Evolutionary conservation across 2,888 invertebrate species (phyloP).

Genomic region (Heliconius ismenius): DNA sequence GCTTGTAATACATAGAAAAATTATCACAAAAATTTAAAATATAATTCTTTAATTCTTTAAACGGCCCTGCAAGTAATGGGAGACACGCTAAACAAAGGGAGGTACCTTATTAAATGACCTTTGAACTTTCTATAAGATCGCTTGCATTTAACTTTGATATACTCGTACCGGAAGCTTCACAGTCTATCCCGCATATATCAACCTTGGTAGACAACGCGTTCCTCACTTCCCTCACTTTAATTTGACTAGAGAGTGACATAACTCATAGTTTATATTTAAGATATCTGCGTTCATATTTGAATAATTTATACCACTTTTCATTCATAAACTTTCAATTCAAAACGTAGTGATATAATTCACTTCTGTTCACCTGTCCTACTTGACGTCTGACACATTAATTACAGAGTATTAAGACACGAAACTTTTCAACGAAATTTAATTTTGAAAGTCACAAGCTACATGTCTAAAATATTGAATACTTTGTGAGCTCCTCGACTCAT

Average conservation of each 20-base stretch:
- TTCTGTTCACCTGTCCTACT: too few relatives aligned
- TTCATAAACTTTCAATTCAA: too few relatives aligned
- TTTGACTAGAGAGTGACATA: too few relatives aligned
- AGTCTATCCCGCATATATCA: neutral
- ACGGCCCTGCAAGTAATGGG: conserved; percentile 19
- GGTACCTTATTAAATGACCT: neutral
- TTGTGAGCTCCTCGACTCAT: neutral
- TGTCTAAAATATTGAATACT: too few relatives aligned
- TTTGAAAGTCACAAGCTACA: neutral
- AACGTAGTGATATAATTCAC: too few relatives aligned
- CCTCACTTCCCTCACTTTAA: neutral
- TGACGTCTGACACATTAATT: neutral
- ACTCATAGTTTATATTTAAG: too few relatives aligned
- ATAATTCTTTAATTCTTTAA: neutral
- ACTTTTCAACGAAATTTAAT: neutral
- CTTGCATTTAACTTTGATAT: neutral
- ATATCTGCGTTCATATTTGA: too few relatives aligned
- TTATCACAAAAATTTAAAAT: neutral
- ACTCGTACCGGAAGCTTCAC: too few relatives aligned
- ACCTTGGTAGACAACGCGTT: neutral
- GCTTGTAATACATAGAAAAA: too few relatives aligned
- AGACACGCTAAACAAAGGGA: neutral
- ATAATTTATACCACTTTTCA: too few relatives aligned
- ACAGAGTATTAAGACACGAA: neutral
- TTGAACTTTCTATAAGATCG: neutral